Evolutionary conservation across 2,113 vertebrate genomes (phyloP), one percentile per base, ranked within the genome.

Genomic region (Callopanchax toddi): DNA sequence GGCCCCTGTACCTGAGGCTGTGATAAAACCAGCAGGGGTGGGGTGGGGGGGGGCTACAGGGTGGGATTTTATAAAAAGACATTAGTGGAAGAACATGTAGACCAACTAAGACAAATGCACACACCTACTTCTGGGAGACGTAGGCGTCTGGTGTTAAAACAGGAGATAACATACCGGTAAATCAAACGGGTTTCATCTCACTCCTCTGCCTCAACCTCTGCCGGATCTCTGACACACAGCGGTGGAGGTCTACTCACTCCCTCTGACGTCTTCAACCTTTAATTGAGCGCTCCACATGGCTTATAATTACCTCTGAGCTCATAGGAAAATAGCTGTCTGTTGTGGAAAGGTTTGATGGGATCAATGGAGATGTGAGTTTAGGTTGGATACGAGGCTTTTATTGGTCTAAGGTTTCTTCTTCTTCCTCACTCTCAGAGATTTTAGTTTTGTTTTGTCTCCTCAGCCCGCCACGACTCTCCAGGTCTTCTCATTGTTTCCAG

Each of bases 401-500:
- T 65, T 55, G 6, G 21, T 68, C 13, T 59, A 18, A 11, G 15
- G n/a, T n/a, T n/a, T 65, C 54, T 51, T 16, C 25, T 32, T 46
- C 20, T 5, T 25, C 50, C 40, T 15, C 23, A 18, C 57, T 13
- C 44, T 67, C 60, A 21, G 26, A 67, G 53, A 44, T 75, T 56
- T 53, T 48, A 40, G 71, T 61, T 76, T 71, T 70, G 62, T 81
- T 78, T 72, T 39, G 67, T 75, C 68, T 78, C 72, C n/a, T 56
- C 46, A 36, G 59, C 60, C 53, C 32, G 56, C 51, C 56, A 39
- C 40, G 25, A 4, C 36, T 54, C 45, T 50, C 75, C 71, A 57
- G 62, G 68, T 71, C 84, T 13, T 40, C 60, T 87, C 89, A 90
- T 84, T 86, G 78, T 88, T 90, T 87, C 89, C 89, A 88, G 75